Evolutionary conservation across 2,888 invertebrate genomes (phyloP).

Genomic region (Saturnia pavonia): DNA sequence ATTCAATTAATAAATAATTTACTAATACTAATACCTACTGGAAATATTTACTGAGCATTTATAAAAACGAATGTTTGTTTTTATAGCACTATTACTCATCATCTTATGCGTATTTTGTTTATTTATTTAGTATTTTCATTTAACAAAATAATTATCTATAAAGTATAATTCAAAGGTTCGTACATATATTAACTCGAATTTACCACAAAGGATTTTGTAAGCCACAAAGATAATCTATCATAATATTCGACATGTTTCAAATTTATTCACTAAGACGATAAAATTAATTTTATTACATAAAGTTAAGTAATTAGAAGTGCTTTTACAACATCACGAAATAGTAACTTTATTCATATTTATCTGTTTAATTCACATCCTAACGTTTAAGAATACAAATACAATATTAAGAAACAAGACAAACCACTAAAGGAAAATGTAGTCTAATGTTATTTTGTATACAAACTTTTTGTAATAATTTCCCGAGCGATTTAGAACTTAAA

Average conservation of each 20-base stretch:
- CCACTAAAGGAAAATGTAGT: conserved; percentile 44
- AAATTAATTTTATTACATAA: conserved; percentile 1
- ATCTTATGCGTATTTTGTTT: not conserved
- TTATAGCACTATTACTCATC: not conserved
- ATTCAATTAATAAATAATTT: not conserved
- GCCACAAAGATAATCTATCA: conserved; percentile 45
- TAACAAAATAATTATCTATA: not conserved
- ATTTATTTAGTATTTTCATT: not conserved
- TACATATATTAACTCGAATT: conserved; percentile 15
- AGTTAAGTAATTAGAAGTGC: not conserved
- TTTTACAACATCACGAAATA: not conserved
- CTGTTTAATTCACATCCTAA: not conserved
- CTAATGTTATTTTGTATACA: conserved; percentile 51
- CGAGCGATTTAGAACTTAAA: conserved; percentile 26
- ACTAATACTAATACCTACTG: not conserved
- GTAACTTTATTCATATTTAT: not conserved
- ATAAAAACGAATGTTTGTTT: too few relatives aligned
- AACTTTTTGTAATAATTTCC: conserved; percentile 46
- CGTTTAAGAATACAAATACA: not conserved
- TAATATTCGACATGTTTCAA: conserved; percentile 1
- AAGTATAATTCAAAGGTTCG: not conserved
- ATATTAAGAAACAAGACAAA: conserved; percentile 32
- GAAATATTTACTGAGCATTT: too few relatives aligned
- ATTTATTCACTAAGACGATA: not conserved
- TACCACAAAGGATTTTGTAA: conserved; percentile 34